Conservation (phyloP, 2,888 invertebrate species). For the Agrochola lota region DNA sequence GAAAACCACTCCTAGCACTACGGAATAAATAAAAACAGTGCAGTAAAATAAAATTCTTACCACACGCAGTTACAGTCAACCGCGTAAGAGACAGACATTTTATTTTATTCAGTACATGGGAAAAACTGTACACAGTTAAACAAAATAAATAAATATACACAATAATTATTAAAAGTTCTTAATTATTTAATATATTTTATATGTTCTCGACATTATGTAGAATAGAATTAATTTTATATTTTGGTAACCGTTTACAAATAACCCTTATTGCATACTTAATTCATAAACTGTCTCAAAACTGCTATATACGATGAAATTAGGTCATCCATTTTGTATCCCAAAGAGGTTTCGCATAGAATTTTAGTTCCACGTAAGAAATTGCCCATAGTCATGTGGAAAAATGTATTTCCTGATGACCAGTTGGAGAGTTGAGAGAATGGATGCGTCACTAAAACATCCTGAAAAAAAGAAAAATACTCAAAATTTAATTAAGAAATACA, state of each 20-base stretch:
- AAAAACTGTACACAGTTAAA: neutral
- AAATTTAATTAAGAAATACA: neutral
- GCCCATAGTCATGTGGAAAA: conserved; percentile 98
- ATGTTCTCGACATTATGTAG: neutral
- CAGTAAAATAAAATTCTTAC: neutral
- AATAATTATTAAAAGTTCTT: neutral
- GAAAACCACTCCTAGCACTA: neutral
- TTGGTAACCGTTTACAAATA: conserved; percentile 2
- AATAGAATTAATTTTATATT: neutral
- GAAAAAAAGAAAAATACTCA: conserved; percentile 64
- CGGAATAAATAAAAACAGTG: neutral
- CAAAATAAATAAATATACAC: neutral
- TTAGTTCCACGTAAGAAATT: conserved; percentile 97
- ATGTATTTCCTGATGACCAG: conserved; percentile 99
- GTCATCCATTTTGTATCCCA: conserved; percentile 99
- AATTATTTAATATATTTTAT: conserved; percentile 27
- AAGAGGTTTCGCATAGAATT: conserved; percentile 96
- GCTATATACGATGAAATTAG: conserved; percentile 97
- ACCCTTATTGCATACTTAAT: conserved; percentile 67
- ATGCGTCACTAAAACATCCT: conserved; percentile 96
- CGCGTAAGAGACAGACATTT: neutral
- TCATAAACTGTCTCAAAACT: conserved; percentile 86
- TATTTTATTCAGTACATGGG: neutral
- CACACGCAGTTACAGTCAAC: neutral
- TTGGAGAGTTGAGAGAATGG: conserved; percentile 97